Base-by-base conservation (phyloP, 2,113 vertebrate genomes). In the Phyllopteryx taeniolatus region DNA sequence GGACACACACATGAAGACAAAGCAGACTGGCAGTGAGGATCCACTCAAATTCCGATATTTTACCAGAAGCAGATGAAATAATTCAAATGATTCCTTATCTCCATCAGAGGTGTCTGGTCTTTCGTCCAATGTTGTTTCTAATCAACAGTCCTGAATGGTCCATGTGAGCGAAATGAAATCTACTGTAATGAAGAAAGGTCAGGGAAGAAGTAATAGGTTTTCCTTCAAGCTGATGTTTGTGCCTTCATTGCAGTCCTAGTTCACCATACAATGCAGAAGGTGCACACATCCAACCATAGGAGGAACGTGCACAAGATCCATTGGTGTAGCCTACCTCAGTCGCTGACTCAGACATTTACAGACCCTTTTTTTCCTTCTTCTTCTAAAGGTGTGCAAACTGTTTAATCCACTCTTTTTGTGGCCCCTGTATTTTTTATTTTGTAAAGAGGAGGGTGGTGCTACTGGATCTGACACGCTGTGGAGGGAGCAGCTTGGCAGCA, bases 401-500 rank as follows among this genome's bases (percentile, higher is more conserved):
- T 83, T 71, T 65, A 75, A 63, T 27, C 42, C 56, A 60, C 54
- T 72, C 79, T 76, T 69, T 39, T 71, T 63, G 69, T 73, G 68
- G 78, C 76, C 82, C 47, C 64, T 51, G 22, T 22, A 22, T 59
- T 65, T 51, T 51, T 39, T 42, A 35, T n/a, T 56, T 43, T 57
- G 19, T 54, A 3, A 7, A 19, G 1, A n/a, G 12, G 17, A 7
- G 11, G 47, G 20, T 19, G 47, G 64, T 64, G 89, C 93, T 98
- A 99, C 95, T 99, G 97, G 90, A 99, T 98, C 84, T 98, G 96
- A 91, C 97, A 99, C 90, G 96, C 94, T 20, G 96, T 94, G 82
- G 96, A 98, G 83, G 97, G 94, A 70, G 95, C 95, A 86, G 96
- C 95, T 93, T 99, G 96, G 91, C 98, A 99, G 92, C 98, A 99